A percentile compares a stretch with the other conserved stretches of the same genome.
phyloP scores from a whole-genome alignment of 2,113 vertebrate genomes.

The Myiopsitta monachus region DNA sequence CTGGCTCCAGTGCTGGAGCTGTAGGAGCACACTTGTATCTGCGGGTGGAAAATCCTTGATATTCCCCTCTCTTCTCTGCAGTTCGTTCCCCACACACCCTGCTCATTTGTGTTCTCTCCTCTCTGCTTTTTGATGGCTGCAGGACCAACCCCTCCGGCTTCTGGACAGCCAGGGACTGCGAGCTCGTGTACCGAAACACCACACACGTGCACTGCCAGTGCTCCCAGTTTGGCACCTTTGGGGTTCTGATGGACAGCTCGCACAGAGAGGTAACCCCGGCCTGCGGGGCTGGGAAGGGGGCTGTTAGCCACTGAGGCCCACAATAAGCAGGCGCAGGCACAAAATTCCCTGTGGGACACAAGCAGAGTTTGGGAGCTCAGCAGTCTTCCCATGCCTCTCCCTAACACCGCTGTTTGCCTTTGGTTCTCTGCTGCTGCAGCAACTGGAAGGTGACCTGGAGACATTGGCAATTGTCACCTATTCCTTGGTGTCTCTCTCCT shows the following conservation, averaged over 20 bases:
- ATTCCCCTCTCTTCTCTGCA: not conserved
- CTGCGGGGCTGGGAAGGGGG: not conserved
- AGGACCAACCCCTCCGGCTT: slow-evolving; percentile 85
- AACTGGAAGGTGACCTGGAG: slow-evolving; percentile 95
- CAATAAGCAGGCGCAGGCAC: not conserved
- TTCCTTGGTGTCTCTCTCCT: slow-evolving; percentile 84
- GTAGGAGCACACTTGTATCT: not conserved
- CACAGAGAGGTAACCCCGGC: slow-evolving; percentile 89
- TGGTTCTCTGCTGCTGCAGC: slow-evolving; percentile 70
- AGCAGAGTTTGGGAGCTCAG: not conserved
- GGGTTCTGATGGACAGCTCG: slow-evolving; percentile 96
- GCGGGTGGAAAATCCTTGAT: not conserved
- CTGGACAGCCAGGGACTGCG: slow-evolving; percentile 93
- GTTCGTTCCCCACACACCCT: not conserved
- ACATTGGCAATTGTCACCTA: slow-evolving; percentile 91
- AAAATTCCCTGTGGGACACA: not conserved
- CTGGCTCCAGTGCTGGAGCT: not conserved
- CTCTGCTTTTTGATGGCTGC: slow-evolving; percentile 63
- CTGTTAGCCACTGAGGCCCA: not conserved
- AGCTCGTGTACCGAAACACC: slow-evolving; percentile 91
- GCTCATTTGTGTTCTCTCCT: not conserved
- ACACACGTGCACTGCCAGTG: slow-evolving; percentile 97
- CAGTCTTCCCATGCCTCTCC: not conserved
- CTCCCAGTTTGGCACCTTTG: slow-evolving; percentile 92
- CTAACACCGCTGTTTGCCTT: not conserved